Base-by-base conservation (phyloP, 1,140 invertebrate species). In the Drosophila pruinosa region DNA sequence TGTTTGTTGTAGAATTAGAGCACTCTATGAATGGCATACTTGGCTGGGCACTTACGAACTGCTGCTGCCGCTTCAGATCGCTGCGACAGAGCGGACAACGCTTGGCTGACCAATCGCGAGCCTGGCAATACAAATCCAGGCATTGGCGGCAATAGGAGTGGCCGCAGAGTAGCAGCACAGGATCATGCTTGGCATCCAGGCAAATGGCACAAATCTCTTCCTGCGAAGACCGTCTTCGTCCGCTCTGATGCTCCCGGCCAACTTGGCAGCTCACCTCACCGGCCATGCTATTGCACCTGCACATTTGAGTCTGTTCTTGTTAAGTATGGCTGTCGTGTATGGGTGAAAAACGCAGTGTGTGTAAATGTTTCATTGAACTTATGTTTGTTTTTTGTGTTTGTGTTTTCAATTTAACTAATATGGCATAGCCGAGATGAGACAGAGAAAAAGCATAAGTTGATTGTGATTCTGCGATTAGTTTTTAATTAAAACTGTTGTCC, bases 101-200 rank as follows among this genome's bases (percentile, higher is more conserved):
- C 0, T 65, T 48, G 14, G 80, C 80, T 45, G 24, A 31, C 80
- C 80, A 85, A 5, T 5, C n/a, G n/a, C 76, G 56, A 0, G 53
- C 73, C 53, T 86, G 77, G 4, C 26, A 34, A 17, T 78, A 81
- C 3, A 45, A 5, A 4, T 12, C 24, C 31, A 86, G 28, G 21
- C 81, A 88, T n/a, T 15, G n/a, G 6, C 43, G 54, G 54, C 82
- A 86, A 8, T 82, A 88, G 10, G 41, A 19, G n/a, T 82, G 78
- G 8, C 22, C 68, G 47, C 78, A 82, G 12, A 8, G 48, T 28
- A 86, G 52, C 50, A 43, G 62, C 12, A 72, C 54, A 2, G 81
- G 74, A 31, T 72, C 22, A 14, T 19, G 58, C 5, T 78, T 72
- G 31, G 3, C 34, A 7, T 67, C 59, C 57, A 86, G 59, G 59